A percentile compares a stretch with the other conserved stretches of the same genome.
Evolutionary conservation across 2,888 invertebrate genomes (phyloP).

Genomic region (Eurytoma adleriae): DNA sequence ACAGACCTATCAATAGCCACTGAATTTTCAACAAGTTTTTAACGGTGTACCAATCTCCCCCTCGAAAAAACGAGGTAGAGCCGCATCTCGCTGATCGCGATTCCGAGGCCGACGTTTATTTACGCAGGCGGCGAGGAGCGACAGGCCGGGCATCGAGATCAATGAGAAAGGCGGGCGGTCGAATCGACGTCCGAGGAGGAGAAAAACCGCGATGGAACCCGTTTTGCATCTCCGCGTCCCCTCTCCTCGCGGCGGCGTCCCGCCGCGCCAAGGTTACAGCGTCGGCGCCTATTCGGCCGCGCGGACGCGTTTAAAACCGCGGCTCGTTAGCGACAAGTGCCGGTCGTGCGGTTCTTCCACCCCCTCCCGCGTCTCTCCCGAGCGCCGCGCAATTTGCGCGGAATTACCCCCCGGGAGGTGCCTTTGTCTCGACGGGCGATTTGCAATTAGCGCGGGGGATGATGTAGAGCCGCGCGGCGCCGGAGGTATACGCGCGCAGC

Average conservation of each 20-base stretch:
- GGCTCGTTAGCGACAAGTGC: conserved; percentile 22
- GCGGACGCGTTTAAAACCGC: conserved; percentile 4
- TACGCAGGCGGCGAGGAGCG: too few species aligned
- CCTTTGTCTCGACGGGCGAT: conserved; percentile 6
- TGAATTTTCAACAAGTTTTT: too few species aligned
- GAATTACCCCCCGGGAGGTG: conserved; percentile 32
- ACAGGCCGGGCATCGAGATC: not conserved
- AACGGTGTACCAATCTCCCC: too few species aligned
- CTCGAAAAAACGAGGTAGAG: too few species aligned
- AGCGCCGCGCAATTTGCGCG: conserved; percentile 34
- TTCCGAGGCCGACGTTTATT: too few species aligned
- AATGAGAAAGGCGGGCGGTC: too few species aligned
- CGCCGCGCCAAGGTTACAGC: conserved; percentile 21
- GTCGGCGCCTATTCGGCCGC: conserved; percentile 20
- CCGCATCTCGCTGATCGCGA: too few species aligned
- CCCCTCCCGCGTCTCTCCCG: not conserved
- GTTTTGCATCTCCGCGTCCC: conserved; percentile 25
- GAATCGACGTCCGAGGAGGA: too few species aligned
- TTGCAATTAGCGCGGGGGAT: conserved; percentile 19
- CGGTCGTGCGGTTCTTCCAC: not conserved
- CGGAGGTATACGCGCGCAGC: too few species aligned
- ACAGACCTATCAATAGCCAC: too few species aligned
- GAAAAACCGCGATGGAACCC: conserved; percentile 11
- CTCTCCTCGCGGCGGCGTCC: not conserved
- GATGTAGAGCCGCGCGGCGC: not conserved